Evolutionary conservation across 2,888 invertebrate species (phyloP), one percentile per base, ranked within the genome.

Genomic region (Lepidocyrtinus sp.): DNA sequence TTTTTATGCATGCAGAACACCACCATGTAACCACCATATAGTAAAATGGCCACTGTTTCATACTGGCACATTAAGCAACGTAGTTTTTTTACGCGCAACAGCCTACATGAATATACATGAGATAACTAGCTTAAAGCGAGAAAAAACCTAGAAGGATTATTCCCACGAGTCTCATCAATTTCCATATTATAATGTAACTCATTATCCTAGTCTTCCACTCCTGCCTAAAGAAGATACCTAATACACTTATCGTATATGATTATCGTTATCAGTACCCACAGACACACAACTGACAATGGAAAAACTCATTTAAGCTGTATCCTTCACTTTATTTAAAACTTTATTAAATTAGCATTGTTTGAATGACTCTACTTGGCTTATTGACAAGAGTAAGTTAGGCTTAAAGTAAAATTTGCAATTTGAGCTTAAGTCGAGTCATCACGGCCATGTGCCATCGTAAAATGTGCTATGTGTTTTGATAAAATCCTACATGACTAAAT

Each of bases 91-190:
- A 36, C 36, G 36, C 36, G 36, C 36, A 36, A 36, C 36, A 36
- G 36, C 5, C 5, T 36, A 12, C 36, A 36, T 36, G 36, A 36
- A 36, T 36, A 36, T 36, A 36, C 36, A 36, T 36, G 36, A 36
- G 36, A 36, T 36, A 36, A 36, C 36, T 12, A 36, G 12, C 36
- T n/a, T n/a, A n/a, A n/a, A n/a, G n/a, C 19, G 64, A 17, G 36
- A 63, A 71, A 76, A 76, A 76, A 71, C 76, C 65, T 55, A 64
- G 27, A 76, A 55, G 71, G 26, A 64, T 71, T 64, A 71, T 76
- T 76, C 76, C 76, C 76, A 76, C 76, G 76, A 71, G 76, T 76
- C 76, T 76, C 76, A 76, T 76, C 71, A 76, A 71, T 76, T 76
- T 76, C 65, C 76, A 76, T 76, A 76, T 70, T 76, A 55, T 26